Base-by-base conservation (phyloP, 2,888 invertebrate genomes). In the Caenorhabditis sp. region DNA sequence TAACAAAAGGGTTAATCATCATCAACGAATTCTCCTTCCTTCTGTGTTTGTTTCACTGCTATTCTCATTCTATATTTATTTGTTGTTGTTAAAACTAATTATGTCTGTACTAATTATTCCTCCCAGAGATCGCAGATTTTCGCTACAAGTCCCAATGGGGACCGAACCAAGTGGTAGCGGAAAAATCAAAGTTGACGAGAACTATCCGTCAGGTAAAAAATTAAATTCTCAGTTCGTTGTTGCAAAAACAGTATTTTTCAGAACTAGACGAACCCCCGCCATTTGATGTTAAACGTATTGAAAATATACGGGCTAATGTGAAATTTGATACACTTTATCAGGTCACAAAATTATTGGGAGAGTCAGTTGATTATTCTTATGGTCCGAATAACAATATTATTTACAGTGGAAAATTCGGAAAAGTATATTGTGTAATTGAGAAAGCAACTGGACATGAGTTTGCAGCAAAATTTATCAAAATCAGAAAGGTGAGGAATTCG, bases 391-490 rank as follows among this genome's bases (percentile, higher is more conserved):
- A 25, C 4, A 60, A 10, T 54, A 21, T 60, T 43, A 10, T 59
- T 64, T 84, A 60, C 81, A 90, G 90, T 79, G 90, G 90, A 26
- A 89, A 89, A 72, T 90, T 90, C 92, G 85, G 90, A 38, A 88
- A 87, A 76, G 90, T 90, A 1, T 89, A 88, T 83, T 88, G 88
- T 43, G 90, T 90, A 67, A 85, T 91, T 53, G 93, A 94, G 80
- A 92, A 91, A 84, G 88, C 88, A 1, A 91, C 91, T 0, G 90
- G 90, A 10, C 91, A 91, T 60, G 91, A 91, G 76, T 91, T 92
- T 83, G 95, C 95, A 0, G 95, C 94, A 5, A 95, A 95, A 89
- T 91, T 93, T 81, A 91, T 94, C 59, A 78, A 77, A 68, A 81
- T 80, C 25, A 60, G 74, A 59, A 81, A 81, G 54, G 80, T 76